These are phyloP conservation scores for Umimayanthus chanpuru DNA, from an alignment of 92 coral and sea anemone species.

Conservation along the genomic window DNA sequence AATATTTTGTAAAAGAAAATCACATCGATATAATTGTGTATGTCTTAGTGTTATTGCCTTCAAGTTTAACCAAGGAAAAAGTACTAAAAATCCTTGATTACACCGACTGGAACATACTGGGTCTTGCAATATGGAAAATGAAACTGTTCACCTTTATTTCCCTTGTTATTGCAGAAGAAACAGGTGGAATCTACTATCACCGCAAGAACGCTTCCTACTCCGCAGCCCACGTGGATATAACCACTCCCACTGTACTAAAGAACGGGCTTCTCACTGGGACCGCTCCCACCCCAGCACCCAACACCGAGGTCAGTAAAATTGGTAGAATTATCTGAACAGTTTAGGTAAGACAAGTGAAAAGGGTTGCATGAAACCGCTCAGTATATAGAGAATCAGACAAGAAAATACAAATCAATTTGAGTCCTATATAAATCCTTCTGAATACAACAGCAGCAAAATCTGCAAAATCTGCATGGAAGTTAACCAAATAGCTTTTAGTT, in stretches of 20 bases:
- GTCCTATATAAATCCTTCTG: no score
- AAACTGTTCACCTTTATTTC: neutral
- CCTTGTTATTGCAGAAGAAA: conserved; percentile 40
- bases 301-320: conserved; percentile 43
- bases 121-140: neutral
- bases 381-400: no score
- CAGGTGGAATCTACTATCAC: conserved; percentile 69
- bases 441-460: no score
- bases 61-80: neutral
- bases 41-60: neutral
- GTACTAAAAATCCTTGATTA: no score
- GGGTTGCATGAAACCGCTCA: no score
- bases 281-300: conserved; percentile 56
- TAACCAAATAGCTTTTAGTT: no score
- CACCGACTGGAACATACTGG: no score
- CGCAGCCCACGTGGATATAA: conserved; percentile 54
- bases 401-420: no score
- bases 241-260: conserved; percentile 54
- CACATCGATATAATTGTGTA: neutral
- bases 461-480: no score
- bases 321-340: no score
- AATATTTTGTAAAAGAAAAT: no score
- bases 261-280: conserved; percentile 62
- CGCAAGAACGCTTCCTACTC: conserved; percentile 65
- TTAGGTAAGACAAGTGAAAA: no score